Conservation (phyloP, 2,113 vertebrate species). For the Morphnarchus princeps region DNA sequence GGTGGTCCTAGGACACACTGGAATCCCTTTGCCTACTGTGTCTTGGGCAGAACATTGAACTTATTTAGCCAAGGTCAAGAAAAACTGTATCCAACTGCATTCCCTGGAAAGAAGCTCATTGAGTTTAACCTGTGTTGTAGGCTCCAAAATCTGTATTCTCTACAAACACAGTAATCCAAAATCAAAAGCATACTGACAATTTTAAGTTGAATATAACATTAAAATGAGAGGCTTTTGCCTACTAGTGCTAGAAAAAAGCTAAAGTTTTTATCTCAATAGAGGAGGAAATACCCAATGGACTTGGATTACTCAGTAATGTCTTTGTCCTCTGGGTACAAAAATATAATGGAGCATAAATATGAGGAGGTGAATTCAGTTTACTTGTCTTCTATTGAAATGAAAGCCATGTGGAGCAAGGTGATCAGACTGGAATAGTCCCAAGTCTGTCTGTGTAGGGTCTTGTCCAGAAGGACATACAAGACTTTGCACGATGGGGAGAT, state of each 20-base stretch:
- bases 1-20: background rate
- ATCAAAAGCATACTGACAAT: background rate
- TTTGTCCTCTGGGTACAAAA: background rate
- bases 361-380: background rate
- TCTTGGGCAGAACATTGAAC: background rate
- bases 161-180: background rate
- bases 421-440: background rate
- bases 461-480: background rate
- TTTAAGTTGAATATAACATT: background rate
- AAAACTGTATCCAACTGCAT: background rate
- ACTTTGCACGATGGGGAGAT: rapidly evolving
- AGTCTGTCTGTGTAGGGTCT: background rate
- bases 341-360: background rate
- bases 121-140: background rate
- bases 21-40: background rate
- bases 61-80: background rate
- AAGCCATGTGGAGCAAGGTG: background rate
- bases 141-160: background rate
- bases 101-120: background rate
- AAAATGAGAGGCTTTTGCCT: background rate
- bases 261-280: background rate
- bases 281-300: background rate
- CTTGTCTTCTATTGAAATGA: background rate
- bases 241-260: background rate
- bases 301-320: background rate